Evolutionary conservation across 2,888 invertebrate genomes (phyloP).

Genomic region (Drosophila melanosoma): DNA sequence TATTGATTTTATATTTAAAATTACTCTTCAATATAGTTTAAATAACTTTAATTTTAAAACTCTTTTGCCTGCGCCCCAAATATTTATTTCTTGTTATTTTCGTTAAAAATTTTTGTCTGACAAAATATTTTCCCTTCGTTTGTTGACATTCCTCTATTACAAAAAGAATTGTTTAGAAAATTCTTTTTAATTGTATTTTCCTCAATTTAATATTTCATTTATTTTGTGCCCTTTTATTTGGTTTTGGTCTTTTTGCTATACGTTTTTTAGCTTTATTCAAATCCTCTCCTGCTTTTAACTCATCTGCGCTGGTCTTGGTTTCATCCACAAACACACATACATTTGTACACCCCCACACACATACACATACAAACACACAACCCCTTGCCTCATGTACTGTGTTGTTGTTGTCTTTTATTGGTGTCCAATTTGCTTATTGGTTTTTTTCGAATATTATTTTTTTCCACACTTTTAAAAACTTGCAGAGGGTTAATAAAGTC

Average conservation of each 20-base stretch:
- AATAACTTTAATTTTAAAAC: not conserved
- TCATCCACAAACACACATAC: constrained; percentile 11
- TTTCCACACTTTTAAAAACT: not conserved
- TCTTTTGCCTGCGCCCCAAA: not conserved
- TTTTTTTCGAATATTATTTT: constrained; percentile 19
- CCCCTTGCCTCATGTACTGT: constrained; percentile 32
- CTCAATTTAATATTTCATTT: not conserved
- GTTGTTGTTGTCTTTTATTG: constrained; percentile 36
- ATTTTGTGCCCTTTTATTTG: constrained; percentile 17
- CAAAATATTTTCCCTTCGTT: not conserved
- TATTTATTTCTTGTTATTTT: not conserved
- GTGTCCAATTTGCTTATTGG: constrained; percentile 27
- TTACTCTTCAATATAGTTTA: not conserved
- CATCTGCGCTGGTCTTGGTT: constrained; percentile 32
- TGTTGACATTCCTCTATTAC: not conserved
- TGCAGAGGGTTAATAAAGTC: not conserved
- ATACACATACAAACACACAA: constrained; percentile 7
- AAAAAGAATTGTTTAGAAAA: not conserved
- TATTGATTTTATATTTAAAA: not conserved
- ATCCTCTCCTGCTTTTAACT: constrained; percentile 13
- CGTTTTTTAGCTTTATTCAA: constrained; percentile 2
- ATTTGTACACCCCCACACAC: constrained; percentile 7
- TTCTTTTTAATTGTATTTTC: not conserved
- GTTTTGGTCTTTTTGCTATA: constrained; percentile 40
- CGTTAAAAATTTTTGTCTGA: not conserved